These are phyloP conservation scores for Coturnix japonica DNA, from an alignment of 2,113 vertebrate genomes.

Conservation along the genomic window DNA sequence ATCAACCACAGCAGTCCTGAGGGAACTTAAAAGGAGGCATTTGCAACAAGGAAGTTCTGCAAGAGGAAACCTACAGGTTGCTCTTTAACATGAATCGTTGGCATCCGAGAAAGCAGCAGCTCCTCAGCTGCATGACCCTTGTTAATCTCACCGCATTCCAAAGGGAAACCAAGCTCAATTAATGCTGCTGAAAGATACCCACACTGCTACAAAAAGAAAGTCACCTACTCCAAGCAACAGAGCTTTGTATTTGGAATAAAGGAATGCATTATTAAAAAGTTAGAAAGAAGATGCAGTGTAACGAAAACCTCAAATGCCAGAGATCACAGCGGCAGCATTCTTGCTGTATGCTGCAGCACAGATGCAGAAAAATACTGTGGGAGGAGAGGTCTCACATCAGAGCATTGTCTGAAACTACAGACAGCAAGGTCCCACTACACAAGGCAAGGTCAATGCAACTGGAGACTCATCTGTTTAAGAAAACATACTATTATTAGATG, in stretches of 20 bases:
- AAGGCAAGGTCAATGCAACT: constrained; percentile 66
- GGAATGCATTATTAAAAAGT: constrained; percentile 37
- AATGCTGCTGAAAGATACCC: constrained; percentile 5
- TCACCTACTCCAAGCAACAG: constrained; percentile 12
- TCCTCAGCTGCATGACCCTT: background rate
- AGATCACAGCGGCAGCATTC: constrained; percentile 34
- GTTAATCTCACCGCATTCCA: constrained; percentile 19
- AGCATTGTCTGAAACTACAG: constrained; percentile 64
- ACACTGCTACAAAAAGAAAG: background rate
- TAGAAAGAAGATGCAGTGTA: constrained; percentile 45
- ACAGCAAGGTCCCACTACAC: constrained; percentile 57
- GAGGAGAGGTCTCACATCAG: constrained; percentile 46
- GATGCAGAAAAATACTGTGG: constrained; percentile 42
- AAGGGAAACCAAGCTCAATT: background rate
- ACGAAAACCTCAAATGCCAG: constrained; percentile 58
- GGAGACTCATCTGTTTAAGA: constrained; percentile 68
- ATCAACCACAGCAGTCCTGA: background rate
- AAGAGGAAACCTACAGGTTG: background rate
- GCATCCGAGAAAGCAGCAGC: background rate
- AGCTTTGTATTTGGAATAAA: constrained; percentile 23
- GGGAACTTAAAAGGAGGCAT: background rate
- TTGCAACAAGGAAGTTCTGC: background rate
- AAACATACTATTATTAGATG: constrained; percentile 74
- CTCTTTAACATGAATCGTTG: background rate
- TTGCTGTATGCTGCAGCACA: constrained; percentile 42